Evolutionary conservation across 2,797 vertebrate genomes (phyloP).

Genomic region (Coilia nasus): DNA sequence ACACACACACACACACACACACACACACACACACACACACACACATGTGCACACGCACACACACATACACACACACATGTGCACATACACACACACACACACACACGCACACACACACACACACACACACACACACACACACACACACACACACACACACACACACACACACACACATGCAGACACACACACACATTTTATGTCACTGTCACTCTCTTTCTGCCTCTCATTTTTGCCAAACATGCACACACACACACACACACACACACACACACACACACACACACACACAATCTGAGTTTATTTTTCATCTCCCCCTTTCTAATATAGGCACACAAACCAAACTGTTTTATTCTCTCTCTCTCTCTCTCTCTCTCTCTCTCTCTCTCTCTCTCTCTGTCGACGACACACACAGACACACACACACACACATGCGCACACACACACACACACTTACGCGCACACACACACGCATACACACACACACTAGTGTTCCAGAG

Average conservation of each 20-base stretch:
- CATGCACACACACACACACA: background rate
- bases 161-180: background rate
- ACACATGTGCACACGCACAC: background rate
- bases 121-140: too few species aligned
- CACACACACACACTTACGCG: conserved; percentile 50
- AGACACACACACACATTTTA: background rate
- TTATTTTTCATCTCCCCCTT: background rate
- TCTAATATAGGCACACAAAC: background rate
- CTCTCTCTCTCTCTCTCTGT: conserved; percentile 33
- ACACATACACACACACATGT: background rate
- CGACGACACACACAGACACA: conserved; percentile 46
- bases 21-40: conserved; percentile 4
- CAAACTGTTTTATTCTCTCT: background rate
- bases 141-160: too few species aligned
- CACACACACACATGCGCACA: conserved; percentile 42
- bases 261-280: conserved; percentile 4
- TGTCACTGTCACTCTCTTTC: too few species aligned
- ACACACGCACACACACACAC: too few species aligned
- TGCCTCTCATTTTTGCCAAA: background rate
- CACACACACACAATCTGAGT: background rate
- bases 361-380: conserved; percentile 32
- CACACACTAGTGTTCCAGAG: background rate
- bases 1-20: background rate
- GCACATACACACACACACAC: background rate
- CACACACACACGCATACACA: conserved; percentile 18